Base-by-base conservation (phyloP, 2,888 invertebrate species). In the Pocota personata region DNA sequence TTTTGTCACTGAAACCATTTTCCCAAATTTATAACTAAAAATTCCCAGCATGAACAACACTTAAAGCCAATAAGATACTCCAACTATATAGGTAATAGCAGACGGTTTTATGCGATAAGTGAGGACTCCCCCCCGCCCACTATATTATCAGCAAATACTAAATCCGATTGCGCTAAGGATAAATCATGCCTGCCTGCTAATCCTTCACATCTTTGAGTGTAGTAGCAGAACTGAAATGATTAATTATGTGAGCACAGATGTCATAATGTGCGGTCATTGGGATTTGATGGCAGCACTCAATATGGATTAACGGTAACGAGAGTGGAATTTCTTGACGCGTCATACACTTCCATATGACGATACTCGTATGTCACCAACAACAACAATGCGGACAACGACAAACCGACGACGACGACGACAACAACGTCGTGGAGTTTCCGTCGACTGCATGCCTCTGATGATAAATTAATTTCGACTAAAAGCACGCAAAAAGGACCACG, bases 231-330 rank as follows among this genome's bases (percentile, higher is more conserved):
- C 55, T 43, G 40, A 75, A 64, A 79, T 84, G 84, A 84, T 84
- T 84, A 84, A 84, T 84, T 79, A 84, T 75, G 79, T 84, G 73
- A 48, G 79, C 75, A 79, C 69, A 79, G 84, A 69, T 79, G 79
- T 84, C 84, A 84, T 84, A 84, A 84, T 79, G 84, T 84, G 79
- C 79, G 84, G 84, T 79, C 84, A 84, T 84, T 79, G 84, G 84
- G 64, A 79, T 79, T 84, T 84, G 84, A 79, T 79, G 79, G 73
- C 57, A 79, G 84, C 73, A 84, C 79, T 84, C 79, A 79, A 79
- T 84, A 84, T 37, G 64, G 64, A 79, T 84, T 84, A 79, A 79
- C 84, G 62, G 69, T 52, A 83, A 83, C 67, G 66, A 79, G 60
- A 50, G 55, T 55, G 69, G 57, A 57, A 64, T 66, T 69, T 71